Conservation (phyloP, 2,888 invertebrate genomes). For the Coremacera marginata region DNA sequence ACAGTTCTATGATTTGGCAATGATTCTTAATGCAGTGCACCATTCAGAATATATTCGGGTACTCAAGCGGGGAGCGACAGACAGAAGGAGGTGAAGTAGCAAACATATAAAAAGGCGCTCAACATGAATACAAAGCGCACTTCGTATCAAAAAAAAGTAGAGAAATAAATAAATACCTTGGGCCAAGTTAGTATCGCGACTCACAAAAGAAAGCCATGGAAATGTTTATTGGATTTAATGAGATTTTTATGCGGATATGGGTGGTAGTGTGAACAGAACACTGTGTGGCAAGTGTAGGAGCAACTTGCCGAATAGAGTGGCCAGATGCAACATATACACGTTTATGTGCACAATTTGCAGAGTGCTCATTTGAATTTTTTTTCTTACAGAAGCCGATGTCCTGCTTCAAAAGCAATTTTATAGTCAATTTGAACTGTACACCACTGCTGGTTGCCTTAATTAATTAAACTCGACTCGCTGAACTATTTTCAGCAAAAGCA, state of each 20-base stretch:
- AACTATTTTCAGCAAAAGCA: not conserved
- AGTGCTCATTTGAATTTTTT: too few species aligned
- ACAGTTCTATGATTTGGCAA: conserved; percentile 24
- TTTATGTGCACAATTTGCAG: too few species aligned
- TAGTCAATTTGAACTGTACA: not conserved
- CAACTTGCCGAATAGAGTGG: not conserved
- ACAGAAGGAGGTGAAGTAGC: not conserved
- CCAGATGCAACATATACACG: not conserved
- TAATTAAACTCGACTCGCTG: conserved; percentile 21
- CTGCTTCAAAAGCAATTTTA: not conserved
- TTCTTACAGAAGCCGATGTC: too few species aligned
- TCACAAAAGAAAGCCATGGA: conserved; percentile 32
- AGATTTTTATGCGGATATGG: conserved; percentile 36
- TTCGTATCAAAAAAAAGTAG: conserved; percentile 3
- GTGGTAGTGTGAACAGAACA: not conserved
- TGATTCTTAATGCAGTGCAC: conserved; percentile 5
- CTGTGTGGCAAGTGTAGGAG: conserved; percentile 21
- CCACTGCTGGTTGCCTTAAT: not conserved
- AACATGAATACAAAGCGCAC: not conserved
- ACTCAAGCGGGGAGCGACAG: not conserved
- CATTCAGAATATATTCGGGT: not conserved
- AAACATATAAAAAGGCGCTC: not conserved
- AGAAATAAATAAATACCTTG: conserved; percentile 26
- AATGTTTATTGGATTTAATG: conserved; percentile 43
- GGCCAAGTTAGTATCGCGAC: conserved; percentile 26